Evolutionary conservation across 2,113 vertebrate species (phyloP).

Genomic region (Emberiza fucata): DNA sequence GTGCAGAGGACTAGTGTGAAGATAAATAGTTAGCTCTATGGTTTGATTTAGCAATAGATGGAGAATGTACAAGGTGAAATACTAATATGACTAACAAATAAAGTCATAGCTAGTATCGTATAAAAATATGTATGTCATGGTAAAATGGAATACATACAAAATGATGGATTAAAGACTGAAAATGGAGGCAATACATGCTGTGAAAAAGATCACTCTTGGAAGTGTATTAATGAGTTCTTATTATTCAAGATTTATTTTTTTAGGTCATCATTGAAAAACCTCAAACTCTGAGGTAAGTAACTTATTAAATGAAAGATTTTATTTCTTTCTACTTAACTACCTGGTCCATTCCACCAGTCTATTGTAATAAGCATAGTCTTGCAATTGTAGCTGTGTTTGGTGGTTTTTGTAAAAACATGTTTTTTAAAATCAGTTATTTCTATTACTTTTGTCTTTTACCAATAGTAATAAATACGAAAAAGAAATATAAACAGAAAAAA

Average conservation of each 20-base stretch:
- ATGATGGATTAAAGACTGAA: not conserved
- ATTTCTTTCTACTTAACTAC: not conserved
- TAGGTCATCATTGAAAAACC: fast-evolving
- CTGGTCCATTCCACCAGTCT: not conserved
- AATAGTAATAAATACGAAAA: not conserved
- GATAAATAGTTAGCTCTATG: not conserved
- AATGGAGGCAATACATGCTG: fast-evolving
- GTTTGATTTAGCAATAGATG: not conserved
- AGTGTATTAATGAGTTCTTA: not conserved
- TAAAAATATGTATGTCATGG: not conserved
- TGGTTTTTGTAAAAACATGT: not conserved
- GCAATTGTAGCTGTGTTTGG: not conserved
- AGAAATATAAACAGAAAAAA: not conserved
- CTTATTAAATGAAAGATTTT: not conserved
- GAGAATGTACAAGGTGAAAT: not conserved
- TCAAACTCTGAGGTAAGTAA: not conserved
- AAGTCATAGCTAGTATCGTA: not conserved
- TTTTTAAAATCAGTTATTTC: not conserved
- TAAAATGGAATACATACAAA: too few species aligned
- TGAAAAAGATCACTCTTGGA: not conserved
- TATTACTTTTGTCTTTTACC: not conserved
- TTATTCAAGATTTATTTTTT: not conserved
- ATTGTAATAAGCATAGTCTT: not conserved
- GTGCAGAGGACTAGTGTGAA: not conserved
- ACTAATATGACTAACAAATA: not conserved